Conservation (phyloP, 2,888 invertebrate species). For the Plagodis pulveraria region DNA sequence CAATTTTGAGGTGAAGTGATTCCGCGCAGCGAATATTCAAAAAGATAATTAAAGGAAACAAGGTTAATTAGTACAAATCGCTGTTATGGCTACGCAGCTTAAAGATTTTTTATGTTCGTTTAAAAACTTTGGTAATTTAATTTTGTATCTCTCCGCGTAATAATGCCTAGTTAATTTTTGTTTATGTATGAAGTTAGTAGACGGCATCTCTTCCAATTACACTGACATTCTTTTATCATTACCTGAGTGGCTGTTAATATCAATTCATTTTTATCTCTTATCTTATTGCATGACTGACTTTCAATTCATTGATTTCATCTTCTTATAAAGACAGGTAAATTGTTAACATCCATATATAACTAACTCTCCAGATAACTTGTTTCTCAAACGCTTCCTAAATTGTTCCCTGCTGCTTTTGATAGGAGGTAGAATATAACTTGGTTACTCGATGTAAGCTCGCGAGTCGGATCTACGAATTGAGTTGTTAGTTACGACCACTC, state of each 20-base stretch:
- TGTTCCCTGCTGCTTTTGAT: constrained; percentile 1
- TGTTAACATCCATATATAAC: too few species aligned
- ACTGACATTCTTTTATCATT: constrained; percentile 19
- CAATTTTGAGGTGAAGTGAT: constrained; percentile 75
- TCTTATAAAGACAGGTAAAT: too few species aligned
- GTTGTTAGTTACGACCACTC: constrained; percentile 61
- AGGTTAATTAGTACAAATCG: constrained; percentile 58
- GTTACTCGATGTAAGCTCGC: constrained; percentile 43
- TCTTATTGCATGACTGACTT: too few species aligned
- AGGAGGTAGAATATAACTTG: constrained; percentile 6
- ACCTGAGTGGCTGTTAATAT: constrained; percentile 7
- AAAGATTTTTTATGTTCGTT: constrained; percentile 30
- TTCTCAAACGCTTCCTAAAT: constrained; percentile 8
- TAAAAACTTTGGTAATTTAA: constrained; percentile 27
- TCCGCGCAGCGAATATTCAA: constrained; percentile 59
- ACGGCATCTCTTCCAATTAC: constrained; percentile 22
- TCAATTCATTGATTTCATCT: too few species aligned
- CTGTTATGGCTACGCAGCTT: constrained; percentile 41
- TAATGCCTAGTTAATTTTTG: constrained; percentile 25
- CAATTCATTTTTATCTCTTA: too few species aligned
- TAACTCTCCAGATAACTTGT: neutral
- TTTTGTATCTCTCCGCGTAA: constrained; percentile 18
- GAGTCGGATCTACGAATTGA: constrained; percentile 58
- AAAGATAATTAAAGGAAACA: constrained; percentile 65
- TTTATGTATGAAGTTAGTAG: constrained; percentile 23